Evolutionary conservation across 2,888 invertebrate species (phyloP), one percentile per base, ranked within the genome.

Genomic region (Eulithis testata): DNA sequence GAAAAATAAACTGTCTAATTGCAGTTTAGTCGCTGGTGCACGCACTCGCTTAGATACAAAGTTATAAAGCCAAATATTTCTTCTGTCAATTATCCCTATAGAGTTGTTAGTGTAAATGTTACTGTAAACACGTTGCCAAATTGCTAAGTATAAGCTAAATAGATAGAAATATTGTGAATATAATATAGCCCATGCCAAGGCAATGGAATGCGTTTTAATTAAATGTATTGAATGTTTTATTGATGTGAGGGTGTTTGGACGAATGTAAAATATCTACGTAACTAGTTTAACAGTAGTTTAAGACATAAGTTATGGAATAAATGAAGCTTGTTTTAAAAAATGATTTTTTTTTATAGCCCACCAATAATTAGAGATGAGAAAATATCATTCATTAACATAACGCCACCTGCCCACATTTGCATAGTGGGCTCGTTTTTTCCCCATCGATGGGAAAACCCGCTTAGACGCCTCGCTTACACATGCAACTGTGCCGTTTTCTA

Each of bases 291-390:
- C 72, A 70, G 82, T 82, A 75, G 57, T 56, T 76, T 85, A 85
- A 85, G 80, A 79, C 83, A 78, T 91, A 90, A 88, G 82, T 80
- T 85, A 87, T 82, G 75, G 76, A 85, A 73, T 83, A 83, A 92
- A 91, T 91, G 92, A 92, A 91, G 93, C 93, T 92, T 93, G 93
- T 93, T 92, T 91, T 87, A 87, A 91, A 89, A 47, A 27, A n/a
- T 50, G 27, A n/a, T 31, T 40, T 8, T 37, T 49, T 21, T 21
- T 21, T 11, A 21, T 49, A 11, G 8, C 9, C 9, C 6, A 40
- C 9, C 9, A 9, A 40, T 40, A 31, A 31, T 31, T 6, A 40
- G 40, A 40, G 5, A 40, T 5, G 8, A 40, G 8, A 40, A 31
- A 31, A 31, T 31, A 31, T 31, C 31, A 31, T 31, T 4, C 31